A percentile compares a stretch with the other conserved stretches of the same genome.
Evolutionary conservation across 2,888 invertebrate species (phyloP).

Genomic region (Netelia inedita): DNA sequence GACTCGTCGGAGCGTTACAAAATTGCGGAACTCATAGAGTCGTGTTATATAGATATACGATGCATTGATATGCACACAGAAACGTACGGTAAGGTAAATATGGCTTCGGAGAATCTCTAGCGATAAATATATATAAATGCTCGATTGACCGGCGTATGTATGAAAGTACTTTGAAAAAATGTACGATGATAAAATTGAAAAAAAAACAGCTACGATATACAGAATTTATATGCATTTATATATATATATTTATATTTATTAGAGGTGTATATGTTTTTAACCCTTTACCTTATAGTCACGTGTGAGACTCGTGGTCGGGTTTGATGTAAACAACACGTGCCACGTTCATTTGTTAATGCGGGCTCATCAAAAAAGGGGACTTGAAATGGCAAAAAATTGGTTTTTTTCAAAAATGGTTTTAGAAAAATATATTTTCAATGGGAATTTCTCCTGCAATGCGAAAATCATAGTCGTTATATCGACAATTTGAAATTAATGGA

Average conservation of each 20-base stretch:
- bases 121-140: background rate
- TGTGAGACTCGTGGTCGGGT: too few relatives aligned
- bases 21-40: constrained; percentile 19
- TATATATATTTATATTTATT: constrained; percentile 1
- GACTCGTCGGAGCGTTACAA: constrained; percentile 32
- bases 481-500: too few relatives aligned
- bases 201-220: background rate
- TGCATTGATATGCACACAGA: background rate
- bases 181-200: background rate
- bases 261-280: background rate
- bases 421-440: too few relatives aligned
- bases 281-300: too few relatives aligned
- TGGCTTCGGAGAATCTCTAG: background rate
- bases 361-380: too few relatives aligned
- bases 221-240: constrained; percentile 1
- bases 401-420: too few relatives aligned
- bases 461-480: too few relatives aligned
- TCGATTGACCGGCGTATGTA: background rate
- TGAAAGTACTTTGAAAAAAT: background rate
- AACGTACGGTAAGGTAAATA: background rate
- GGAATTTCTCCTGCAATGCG: too few relatives aligned
- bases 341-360: too few relatives aligned
- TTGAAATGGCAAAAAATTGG: too few relatives aligned
- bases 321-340: too few relatives aligned
- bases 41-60: background rate